Conservation (phyloP, 2,888 invertebrate genomes). For the Ormyrus pomaceus region DNA sequence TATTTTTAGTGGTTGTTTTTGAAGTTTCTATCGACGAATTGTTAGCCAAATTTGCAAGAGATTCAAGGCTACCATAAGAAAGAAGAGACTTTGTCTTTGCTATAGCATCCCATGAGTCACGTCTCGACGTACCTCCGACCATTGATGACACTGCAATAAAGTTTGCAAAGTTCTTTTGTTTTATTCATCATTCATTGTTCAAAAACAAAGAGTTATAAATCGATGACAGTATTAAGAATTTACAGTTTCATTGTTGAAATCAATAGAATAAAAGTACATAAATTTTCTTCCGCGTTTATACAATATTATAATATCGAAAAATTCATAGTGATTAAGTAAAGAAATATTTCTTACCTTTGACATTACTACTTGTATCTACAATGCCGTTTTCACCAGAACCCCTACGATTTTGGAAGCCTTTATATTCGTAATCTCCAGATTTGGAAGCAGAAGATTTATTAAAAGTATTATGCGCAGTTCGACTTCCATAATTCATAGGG, state of each 20-base stretch:
- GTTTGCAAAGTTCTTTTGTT: too few species aligned
- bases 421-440: slow-evolving; percentile 27
- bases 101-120: slow-evolving; percentile 90
- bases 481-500: slow-evolving; percentile 65
- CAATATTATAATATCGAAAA: too few species aligned
- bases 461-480: slow-evolving; percentile 65
- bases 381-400: slow-evolving; percentile 67
- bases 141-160: slow-evolving; percentile 78
- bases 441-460: slow-evolving; percentile 69
- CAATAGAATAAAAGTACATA: too few species aligned
- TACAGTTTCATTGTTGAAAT: too few species aligned
- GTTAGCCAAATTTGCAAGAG: slow-evolving; percentile 83
- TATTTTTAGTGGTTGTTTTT: slow-evolving; percentile 27
- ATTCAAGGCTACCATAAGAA: slow-evolving; percentile 83
- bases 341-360: slow-evolving; percentile 62
- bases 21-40: slow-evolving; percentile 77
- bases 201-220: not conserved
- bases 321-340: too few species aligned
- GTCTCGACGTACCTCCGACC: slow-evolving; percentile 78
- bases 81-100: slow-evolving; percentile 87
- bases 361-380: slow-evolving; percentile 73
- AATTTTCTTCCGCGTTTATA: too few species aligned
- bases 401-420: slow-evolving; percentile 61
- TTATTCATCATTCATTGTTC: too few species aligned
- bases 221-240: too few species aligned